A percentile compares a stretch with the other conserved stretches of the same genome.
Evolutionary conservation across 2,797 vertebrate genomes (phyloP).

Genomic region (Betta splendens): DNA sequence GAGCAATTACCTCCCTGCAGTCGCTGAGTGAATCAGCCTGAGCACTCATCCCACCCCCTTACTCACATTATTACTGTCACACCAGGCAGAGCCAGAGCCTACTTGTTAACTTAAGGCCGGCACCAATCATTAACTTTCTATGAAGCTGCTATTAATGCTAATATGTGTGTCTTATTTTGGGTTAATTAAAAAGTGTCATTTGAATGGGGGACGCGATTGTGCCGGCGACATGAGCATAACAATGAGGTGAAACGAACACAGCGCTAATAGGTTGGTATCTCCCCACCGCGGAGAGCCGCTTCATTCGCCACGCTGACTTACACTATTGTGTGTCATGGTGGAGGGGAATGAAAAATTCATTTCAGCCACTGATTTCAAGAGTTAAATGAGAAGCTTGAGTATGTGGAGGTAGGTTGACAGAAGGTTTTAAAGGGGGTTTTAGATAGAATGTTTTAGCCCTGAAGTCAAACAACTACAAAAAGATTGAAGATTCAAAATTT

Average conservation of each 20-base stretch:
- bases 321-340: constrained; percentile 16
- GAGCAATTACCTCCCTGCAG: not conserved
- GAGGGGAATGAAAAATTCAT: constrained; percentile 3
- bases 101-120: constrained; percentile 10
- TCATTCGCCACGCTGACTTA: not conserved
- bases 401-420: not conserved
- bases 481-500: not conserved
- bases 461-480: not conserved
- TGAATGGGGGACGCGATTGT: constrained; percentile 6
- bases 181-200: constrained; percentile 43
- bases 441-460: no score
- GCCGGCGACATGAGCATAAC: constrained; percentile 10
- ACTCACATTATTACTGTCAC: constrained; percentile 23
- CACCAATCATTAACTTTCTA: constrained; percentile 24
- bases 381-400: not conserved
- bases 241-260: constrained; percentile 32
- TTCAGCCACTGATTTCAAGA: not conserved
- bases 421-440: not conserved
- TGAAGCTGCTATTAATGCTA: constrained; percentile 25
- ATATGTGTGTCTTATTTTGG: constrained; percentile 17
- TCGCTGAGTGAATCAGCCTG: constrained; percentile 2
- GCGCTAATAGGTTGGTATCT: constrained; percentile 27
- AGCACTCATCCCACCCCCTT: constrained; percentile 1
- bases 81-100: constrained; percentile 4
- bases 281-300: constrained; percentile 11